Base-by-base conservation (phyloP, 2,888 invertebrate species). In the Conistra vaccinii region DNA sequence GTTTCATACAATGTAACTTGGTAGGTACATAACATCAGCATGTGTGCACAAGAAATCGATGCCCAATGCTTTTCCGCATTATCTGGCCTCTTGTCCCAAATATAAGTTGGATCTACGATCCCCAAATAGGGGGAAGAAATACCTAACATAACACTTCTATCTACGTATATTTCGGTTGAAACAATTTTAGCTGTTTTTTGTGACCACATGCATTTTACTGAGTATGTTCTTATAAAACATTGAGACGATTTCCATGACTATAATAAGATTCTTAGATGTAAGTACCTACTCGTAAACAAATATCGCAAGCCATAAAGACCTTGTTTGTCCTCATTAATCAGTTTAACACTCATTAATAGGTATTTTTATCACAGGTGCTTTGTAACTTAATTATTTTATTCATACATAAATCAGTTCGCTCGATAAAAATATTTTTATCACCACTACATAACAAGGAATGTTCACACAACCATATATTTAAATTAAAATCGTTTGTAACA, bases 401-500 rank as follows among this genome's bases (percentile, higher is more conserved):
- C 14, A 2, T 29, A 42, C 45, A 66, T 81, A 74, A 69, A 83
- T 82, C 35, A 68, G 48, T 7, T 72, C 53, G 32, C 35, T 66
- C 35, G 57, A 69, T 67, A 68, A 39, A 65, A 77, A 69, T 57
- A 69, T 35, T 61, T 83, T 69, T 79, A 74, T 61, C n/a, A 23
- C 14, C 0, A 29, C 29, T 68, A 68, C 63, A 76, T 84, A 87
- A 85, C 70, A 86, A 81, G 79, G 63, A 73, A 78, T 71, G 51
- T 88, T 90, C 83, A 80, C 89, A 89, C 76, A 77, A 73, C 71
- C 80, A 69, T 87, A 87, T 85, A 85, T 80, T 86, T 85, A 87
- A 87, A 89, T 90, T 88, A 88, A 88, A 89, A 84, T 80, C 83
- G 73, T 84, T 80, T 78, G 63, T 74, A 78, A 76, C 65, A 84